phyloP scores from a whole-genome alignment of 2,888 invertebrate genomes.

The Biston betularia region DNA sequence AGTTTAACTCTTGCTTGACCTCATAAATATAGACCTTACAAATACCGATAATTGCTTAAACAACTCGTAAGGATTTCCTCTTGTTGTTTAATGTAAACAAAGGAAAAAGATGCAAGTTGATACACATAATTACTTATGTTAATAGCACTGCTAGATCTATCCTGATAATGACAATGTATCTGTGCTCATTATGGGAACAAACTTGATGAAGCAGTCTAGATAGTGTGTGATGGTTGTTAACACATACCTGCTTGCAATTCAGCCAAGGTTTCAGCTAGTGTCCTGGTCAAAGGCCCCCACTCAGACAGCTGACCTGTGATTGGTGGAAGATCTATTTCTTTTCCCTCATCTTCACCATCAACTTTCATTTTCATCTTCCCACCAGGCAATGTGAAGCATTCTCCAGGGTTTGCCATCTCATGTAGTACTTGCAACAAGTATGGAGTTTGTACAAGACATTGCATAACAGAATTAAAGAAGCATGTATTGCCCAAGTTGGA shows the following conservation, averaged over 20 bases:
- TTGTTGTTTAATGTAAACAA: conserved; percentile 21
- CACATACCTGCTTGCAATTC: conserved; percentile 87
- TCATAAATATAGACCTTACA: conserved; percentile 10
- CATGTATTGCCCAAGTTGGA: conserved; percentile 98
- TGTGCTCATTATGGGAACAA: neutral
- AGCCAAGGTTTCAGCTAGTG: conserved; percentile 89
- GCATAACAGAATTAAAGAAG: conserved; percentile 98
- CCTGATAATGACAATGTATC: neutral
- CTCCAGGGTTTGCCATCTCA: conserved; percentile 89
- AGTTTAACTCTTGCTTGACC: conserved; percentile 18
- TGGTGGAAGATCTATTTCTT: conserved; percentile 86
- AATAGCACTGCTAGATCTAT: neutral
- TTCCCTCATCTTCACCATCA: conserved; percentile 68
- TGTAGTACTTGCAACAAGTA: conserved; percentile 90
- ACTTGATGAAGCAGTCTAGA: too few species aligned
- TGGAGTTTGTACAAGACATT: conserved; percentile 95
- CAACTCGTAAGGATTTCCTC: conserved; percentile 31
- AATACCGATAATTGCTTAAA: neutral
- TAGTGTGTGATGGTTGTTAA: conserved; percentile 2
- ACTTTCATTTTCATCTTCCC: conserved; percentile 86
- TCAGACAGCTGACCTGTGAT: conserved; percentile 89
- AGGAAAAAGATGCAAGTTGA: conserved; percentile 9
- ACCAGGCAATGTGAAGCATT: conserved; percentile 90
- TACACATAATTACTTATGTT: conserved; percentile 12
- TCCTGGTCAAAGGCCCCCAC: conserved; percentile 89